Conservation (phyloP, 2,888 invertebrate genomes). For the Junonia oenone region DNA sequence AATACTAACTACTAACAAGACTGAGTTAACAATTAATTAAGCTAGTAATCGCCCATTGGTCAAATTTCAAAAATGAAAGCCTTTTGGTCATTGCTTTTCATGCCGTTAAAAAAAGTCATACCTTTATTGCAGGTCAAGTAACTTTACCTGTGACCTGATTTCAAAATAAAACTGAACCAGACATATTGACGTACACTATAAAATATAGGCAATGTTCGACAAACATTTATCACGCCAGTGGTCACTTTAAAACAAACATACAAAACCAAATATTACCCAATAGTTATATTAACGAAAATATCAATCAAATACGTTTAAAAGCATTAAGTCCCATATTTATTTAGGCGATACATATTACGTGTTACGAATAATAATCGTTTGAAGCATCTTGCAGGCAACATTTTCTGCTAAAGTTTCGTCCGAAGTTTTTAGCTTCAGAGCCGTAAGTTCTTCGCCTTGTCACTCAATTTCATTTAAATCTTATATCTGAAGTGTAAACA, state of each 20-base stretch:
- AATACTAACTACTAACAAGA: no score
- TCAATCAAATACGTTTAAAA: not conserved
- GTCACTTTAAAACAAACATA: not conserved
- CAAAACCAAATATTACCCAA: not conserved
- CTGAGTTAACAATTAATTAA: no score
- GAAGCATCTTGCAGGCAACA: conserved; percentile 5
- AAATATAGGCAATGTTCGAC: not conserved
- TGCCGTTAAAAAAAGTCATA: no score
- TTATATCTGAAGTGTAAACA: not conserved
- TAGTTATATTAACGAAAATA: not conserved
- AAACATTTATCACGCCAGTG: not conserved
- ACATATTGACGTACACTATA: not conserved
- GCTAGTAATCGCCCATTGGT: no score
- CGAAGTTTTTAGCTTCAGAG: conserved; percentile 11
- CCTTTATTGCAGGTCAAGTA: no score
- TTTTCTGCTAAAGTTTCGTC: conserved; percentile 15
- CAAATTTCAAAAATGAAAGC: no score
- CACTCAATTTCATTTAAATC: not conserved
- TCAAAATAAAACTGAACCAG: not conserved
- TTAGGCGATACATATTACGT: not conserved
- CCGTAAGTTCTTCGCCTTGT: conserved; percentile 17
- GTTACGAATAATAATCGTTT: conserved; percentile 11
- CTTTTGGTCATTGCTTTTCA: no score
- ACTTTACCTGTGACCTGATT: not conserved
- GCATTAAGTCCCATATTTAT: not conserved